Conservation (phyloP, 2,113 vertebrate species). For the Leucosticte australis region DNA sequence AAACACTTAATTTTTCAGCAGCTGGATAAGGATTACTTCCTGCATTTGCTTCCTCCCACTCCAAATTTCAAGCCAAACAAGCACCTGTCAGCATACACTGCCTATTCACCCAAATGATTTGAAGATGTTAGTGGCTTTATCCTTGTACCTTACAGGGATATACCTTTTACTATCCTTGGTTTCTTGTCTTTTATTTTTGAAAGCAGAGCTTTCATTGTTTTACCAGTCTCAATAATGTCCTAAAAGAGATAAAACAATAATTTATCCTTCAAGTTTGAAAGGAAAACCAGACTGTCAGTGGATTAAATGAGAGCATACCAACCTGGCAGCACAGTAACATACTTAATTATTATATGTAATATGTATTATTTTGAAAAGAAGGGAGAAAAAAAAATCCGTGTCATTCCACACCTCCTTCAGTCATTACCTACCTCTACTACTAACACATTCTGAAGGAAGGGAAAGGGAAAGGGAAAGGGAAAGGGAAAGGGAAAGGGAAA, state of each 20-base stretch:
- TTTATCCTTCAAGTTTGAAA: not conserved
- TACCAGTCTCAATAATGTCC: slow-evolving; percentile 84
- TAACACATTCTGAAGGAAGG: slow-evolving; percentile 73
- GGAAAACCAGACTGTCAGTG: not conserved
- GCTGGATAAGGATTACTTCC: not conserved
- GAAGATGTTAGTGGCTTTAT: not conserved
- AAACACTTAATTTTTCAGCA: not conserved
- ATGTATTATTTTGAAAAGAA: not conserved
- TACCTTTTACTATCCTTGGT: slow-evolving; percentile 83
- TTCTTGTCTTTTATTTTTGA: slow-evolving; percentile 73
- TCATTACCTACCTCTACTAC: slow-evolving; percentile 85
- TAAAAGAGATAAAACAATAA: slow-evolving; percentile 25
- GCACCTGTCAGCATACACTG: not conserved
- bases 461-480: no score
- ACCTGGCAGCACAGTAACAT: not conserved
- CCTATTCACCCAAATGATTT: not conserved
- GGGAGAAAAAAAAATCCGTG: not conserved
- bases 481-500: no score
- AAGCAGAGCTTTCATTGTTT: slow-evolving; percentile 80
- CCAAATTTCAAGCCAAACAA: not conserved
- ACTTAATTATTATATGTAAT: not conserved
- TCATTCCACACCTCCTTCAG: no score
- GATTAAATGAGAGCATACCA: not conserved
- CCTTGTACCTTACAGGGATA: slow-evolving; percentile 74
- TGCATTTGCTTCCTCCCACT: not conserved